Evolutionary conservation across 35 echinoderm and acorn worm genomes (phyloP).

Genomic region (Ophiothrix spiculata): DNA sequence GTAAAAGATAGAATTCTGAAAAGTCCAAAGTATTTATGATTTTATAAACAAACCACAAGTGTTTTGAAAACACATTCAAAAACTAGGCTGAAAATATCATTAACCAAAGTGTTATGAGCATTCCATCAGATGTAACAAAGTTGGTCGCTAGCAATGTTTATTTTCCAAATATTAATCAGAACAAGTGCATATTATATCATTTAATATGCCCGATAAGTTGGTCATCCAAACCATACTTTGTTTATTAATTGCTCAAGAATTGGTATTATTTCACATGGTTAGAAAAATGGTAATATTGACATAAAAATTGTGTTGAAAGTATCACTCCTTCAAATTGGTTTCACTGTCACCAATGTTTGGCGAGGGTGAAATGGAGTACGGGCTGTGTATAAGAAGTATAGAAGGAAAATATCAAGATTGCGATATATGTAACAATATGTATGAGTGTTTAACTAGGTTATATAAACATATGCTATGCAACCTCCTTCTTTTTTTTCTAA

Average conservation of each 20-base stretch:
- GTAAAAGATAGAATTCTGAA: no score
- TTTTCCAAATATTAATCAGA: background rate
- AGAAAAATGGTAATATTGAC: background rate
- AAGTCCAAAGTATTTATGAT: no score
- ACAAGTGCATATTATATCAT: background rate
- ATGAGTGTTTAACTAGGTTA: conserved; percentile 13
- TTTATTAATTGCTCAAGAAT: background rate
- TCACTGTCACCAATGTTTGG: background rate
- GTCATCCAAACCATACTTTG: background rate
- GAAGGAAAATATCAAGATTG: background rate
- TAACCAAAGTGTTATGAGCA: no score
- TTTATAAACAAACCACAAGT: no score
- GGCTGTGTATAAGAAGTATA: no score
- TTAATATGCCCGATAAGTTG: background rate
- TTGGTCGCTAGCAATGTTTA: background rate
- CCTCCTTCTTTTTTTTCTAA: background rate
- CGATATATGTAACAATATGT: background rate
- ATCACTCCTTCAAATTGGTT: background rate
- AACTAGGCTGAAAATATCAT: no score
- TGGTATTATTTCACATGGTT: background rate
- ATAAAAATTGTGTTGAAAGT: background rate
- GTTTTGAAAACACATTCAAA: no score
- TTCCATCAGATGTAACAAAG: background rate
- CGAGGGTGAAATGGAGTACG: no score
- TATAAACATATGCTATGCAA: background rate